A percentile compares a stretch with the other conserved stretches of the same genome.
Evolutionary conservation across 2,797 vertebrate species (phyloP).

Genomic region (Trachops cirrhosus): DNA sequence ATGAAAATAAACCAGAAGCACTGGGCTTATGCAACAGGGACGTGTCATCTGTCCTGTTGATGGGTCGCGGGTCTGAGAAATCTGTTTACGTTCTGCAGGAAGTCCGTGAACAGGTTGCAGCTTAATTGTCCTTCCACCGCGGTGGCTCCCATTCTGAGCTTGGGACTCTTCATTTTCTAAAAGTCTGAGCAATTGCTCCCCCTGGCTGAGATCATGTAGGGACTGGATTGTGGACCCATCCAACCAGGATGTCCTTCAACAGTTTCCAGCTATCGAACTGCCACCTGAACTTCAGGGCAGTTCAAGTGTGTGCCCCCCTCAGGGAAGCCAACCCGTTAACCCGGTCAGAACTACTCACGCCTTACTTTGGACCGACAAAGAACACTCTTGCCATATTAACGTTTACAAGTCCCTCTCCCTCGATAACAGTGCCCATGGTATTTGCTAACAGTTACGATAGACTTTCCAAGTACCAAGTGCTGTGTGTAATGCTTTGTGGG

Average conservation of each 20-base stretch:
- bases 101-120: neutral
- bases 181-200: neutral
- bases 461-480: neutral
- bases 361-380: neutral
- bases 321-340: neutral
- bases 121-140: neutral
- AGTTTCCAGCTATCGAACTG: neutral
- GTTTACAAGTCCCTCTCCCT: neutral
- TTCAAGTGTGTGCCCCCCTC: neutral
- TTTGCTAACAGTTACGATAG: neutral
- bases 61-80: slow-evolving; percentile 49
- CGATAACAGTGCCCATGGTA: neutral
- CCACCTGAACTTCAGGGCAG: neutral
- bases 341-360: neutral
- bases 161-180: slow-evolving; percentile 10
- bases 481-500: neutral
- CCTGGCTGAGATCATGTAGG: neutral
- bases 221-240: neutral
- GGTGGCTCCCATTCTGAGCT: neutral
- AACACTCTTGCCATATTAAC: neutral
- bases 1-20: slow-evolving; percentile 59
- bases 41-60: slow-evolving; percentile 1
- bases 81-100: slow-evolving; percentile 28
- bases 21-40: slow-evolving; percentile 54
- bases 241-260: neutral